These are phyloP conservation scores for Lanistes nyassanus DNA, from an alignment of 1,140 invertebrate genomes.

Conservation along the genomic window DNA sequence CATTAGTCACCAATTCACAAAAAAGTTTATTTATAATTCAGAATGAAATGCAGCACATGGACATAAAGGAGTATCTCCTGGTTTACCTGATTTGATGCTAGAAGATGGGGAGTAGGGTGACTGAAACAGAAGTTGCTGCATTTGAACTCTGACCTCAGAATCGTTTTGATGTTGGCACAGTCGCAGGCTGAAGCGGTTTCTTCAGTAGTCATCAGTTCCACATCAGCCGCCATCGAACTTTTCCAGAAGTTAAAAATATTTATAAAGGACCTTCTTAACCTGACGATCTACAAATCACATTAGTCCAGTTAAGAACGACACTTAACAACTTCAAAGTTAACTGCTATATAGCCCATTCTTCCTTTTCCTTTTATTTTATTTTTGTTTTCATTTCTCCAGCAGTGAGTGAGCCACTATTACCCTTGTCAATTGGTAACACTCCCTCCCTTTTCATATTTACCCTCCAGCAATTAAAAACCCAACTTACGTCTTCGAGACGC, in stretches of 20 bases:
- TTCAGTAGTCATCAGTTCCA: not conserved
- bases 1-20: not conserved
- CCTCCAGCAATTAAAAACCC: no score
- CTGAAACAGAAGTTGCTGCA: not conserved
- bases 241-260: not conserved
- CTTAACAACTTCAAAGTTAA: not conserved
- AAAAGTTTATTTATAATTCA: not conserved
- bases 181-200: not conserved
- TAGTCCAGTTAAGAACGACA: not conserved
- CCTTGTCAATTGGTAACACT: no score
- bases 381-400: no score
- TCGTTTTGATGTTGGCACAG: no score
- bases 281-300: not conserved
- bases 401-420: no score
- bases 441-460: no score
- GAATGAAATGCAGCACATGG: not conserved
- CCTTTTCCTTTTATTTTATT: no score
- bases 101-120: not conserved
- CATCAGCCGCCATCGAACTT: not conserved
- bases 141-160: not conserved
- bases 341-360: no score
- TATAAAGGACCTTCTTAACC: not conserved
- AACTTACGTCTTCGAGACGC: no score
- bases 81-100: slow-evolving; percentile 7
- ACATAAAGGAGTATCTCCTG: not conserved